Evolutionary conservation across 1,140 invertebrate genomes (phyloP).

Genomic region (Paracyclopina nana): DNA sequence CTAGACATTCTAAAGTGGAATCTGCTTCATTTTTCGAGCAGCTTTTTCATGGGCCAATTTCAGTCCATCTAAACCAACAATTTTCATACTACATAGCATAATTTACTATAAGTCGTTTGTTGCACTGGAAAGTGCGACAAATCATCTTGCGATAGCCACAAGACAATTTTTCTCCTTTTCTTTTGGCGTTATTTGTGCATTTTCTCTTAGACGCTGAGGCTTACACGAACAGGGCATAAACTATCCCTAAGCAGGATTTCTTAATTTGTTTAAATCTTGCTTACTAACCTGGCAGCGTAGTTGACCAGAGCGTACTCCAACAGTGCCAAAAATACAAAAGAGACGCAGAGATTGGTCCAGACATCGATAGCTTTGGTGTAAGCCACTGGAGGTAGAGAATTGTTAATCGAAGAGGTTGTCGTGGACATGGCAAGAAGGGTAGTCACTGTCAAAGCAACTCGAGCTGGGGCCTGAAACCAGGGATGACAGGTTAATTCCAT

Average conservation of each 20-base stretch:
- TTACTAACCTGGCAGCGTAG: slow-evolving; percentile 56
- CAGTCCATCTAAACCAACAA: no score
- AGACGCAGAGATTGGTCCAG: slow-evolving; percentile 92
- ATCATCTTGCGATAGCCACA: neutral
- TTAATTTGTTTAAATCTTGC: neutral
- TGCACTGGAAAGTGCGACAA: neutral
- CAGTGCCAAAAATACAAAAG: slow-evolving; percentile 89
- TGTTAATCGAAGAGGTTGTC: slow-evolving; percentile 88
- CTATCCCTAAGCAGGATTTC: neutral
- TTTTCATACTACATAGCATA: no score
- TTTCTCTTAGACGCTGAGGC: neutral
- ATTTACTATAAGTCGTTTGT: neutral
- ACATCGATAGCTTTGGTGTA: slow-evolving; percentile 95
- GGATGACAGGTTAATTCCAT: no score
- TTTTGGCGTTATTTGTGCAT: neutral
- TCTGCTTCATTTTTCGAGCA: no score
- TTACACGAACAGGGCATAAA: neutral
- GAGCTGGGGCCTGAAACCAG: slow-evolving; percentile 17
- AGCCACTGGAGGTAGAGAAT: slow-evolving; percentile 82
- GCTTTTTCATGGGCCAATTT: no score
- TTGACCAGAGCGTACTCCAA: slow-evolving; percentile 91
- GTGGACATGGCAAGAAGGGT: slow-evolving; percentile 91
- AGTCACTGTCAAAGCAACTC: slow-evolving; percentile 39
- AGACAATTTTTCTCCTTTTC: neutral
- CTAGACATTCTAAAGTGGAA: no score